A percentile compares a stretch with the other conserved stretches of the same genome.
Conservation (phyloP, 2,888 invertebrate genomes). For the Mallateleia sp. region DNA sequence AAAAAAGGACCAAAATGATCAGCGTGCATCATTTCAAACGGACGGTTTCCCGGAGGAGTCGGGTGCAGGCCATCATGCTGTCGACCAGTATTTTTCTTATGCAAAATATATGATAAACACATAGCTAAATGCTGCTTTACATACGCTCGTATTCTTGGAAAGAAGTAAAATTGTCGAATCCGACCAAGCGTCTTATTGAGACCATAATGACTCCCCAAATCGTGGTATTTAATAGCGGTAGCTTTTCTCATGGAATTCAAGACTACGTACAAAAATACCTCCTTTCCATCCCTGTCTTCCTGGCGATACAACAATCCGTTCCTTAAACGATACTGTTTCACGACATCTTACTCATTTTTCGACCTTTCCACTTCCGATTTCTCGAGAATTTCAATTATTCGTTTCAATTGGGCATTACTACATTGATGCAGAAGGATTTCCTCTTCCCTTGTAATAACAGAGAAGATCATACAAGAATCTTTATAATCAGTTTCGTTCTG, state of each 20-base stretch:
- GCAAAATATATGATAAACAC: slow-evolving; percentile 80
- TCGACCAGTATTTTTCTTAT: no score
- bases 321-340: no score
- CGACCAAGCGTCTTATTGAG: slow-evolving; percentile 31
- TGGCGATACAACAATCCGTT: no score
- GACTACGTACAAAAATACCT: background rate
- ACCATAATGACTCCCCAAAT: slow-evolving; percentile 38
- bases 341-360: no score
- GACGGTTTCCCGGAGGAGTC: slow-evolving; percentile 75
- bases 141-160: slow-evolving; percentile 71
- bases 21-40: slow-evolving; percentile 78
- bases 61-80: no score
- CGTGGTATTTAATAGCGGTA: background rate
- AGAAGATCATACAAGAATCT: no score
- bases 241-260: background rate
- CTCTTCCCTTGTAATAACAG: no score
- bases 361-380: no score
- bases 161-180: slow-evolving; percentile 71
- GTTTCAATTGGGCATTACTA: background rate
- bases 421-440: slow-evolving; percentile 32
- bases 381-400: background rate
- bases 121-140: slow-evolving; percentile 63
- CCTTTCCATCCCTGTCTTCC: background rate
- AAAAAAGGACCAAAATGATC: slow-evolving; percentile 79
- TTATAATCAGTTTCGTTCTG: slow-evolving; percentile 15